Conservation (phyloP, 1,140 invertebrate species). For the Eurosta solidaginis region DNA sequence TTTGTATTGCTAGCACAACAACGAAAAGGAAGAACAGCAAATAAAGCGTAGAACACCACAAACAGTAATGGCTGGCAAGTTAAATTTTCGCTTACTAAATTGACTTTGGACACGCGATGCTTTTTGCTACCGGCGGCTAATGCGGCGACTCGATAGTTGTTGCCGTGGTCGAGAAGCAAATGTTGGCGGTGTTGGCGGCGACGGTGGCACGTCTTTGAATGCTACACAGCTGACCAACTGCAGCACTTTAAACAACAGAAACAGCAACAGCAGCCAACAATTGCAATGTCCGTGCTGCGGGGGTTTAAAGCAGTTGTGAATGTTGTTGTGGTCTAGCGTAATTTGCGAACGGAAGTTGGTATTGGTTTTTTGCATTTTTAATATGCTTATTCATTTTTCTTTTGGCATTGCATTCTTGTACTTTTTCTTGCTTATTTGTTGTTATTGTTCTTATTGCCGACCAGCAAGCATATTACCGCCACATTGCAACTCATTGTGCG, state of each 20-base stretch:
- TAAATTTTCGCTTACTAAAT: conserved; percentile 27
- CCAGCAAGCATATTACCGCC: not conserved
- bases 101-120: conserved; percentile 28
- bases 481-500: not conserved
- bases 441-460: not conserved
- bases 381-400: not conserved
- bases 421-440: not conserved
- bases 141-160: too few species aligned
- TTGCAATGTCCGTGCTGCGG: not conserved
- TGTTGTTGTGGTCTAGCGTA: not conserved
- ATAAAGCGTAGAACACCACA: not conserved
- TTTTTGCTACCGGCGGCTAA: conserved; percentile 28
- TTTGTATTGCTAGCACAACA: not conserved
- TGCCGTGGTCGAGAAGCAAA: conserved; percentile 11
- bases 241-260: not conserved
- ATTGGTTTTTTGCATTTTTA: not conserved
- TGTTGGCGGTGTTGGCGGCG: conserved; percentile 1
- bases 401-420: too few species aligned
- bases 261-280: not conserved
- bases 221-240: not conserved
- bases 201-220: not conserved
- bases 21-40: not conserved
- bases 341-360: conserved; percentile 11
- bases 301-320: not conserved
- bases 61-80: conserved; percentile 2